Base-by-base conservation (phyloP, 2,113 vertebrate genomes). In the Solea senegalensis region DNA sequence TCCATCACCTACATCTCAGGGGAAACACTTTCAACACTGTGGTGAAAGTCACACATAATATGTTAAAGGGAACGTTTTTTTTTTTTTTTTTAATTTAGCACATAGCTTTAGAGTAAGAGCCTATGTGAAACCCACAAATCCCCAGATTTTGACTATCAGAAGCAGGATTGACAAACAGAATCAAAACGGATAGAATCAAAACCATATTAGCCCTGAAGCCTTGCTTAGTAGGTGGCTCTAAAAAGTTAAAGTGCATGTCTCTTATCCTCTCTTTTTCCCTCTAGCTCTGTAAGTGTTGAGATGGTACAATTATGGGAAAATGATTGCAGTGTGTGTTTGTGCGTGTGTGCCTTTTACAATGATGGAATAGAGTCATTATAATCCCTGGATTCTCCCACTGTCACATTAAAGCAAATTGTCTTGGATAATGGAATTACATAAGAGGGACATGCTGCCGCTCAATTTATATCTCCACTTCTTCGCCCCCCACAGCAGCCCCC, bases 391-490 rank as follows among this genome's bases (percentile, higher is more conserved):
- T 92, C 83, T 81, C 62, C 81, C 65, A 51, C 82, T 82, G 84
- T 89, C 81, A 82, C 81, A 89, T 90, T 88, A 88, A 89, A 63
- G 74, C 86, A 87, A 82, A 90, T 90, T 88, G 82, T 88, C 70
- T 70, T 53, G 86, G 76, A 89, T 92, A 89, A 92, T 91, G 84
- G 86, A 88, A 92, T 92, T 89, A 90, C 84, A 83, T 90, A 90
- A 92, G 83, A 80, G 67, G 63, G 77, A 81, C 86, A 86, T 81
- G 86, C 83, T 71, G 55, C 78, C 41, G 55, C 62, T 81, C 85
- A 88, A 78, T 89, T 85, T 87, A 76, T 90, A 79, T 69, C 70
- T 63, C 56, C 69, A 46, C 46, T 34, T 50, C 56, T 65, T 60
- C n/a, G 0, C 65, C 76, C 67, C 66, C 61, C 53, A 49, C 77